Evolutionary conservation across 1,140 invertebrate genomes (phyloP).

Genomic region (Cydia strobilella): DNA sequence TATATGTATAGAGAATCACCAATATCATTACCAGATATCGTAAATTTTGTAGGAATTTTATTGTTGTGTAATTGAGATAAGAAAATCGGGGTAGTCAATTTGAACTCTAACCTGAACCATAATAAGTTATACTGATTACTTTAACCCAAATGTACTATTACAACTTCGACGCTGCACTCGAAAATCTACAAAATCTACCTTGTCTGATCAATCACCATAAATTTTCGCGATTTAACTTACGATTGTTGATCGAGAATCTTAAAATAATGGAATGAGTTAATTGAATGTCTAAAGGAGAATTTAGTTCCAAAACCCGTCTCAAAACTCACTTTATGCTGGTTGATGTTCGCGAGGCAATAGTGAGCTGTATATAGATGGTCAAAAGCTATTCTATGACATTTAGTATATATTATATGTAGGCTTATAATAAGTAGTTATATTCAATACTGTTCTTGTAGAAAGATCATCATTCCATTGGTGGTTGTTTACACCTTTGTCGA

Average conservation of each 20-base stretch:
- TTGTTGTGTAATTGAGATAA: not conserved
- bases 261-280: not conserved
- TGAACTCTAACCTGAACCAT: not conserved
- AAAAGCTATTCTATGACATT: conserved; percentile 43
- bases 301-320: not conserved
- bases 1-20: conserved; percentile 23
- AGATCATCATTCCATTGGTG: conserved; percentile 74
- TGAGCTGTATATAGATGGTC: conserved; percentile 55
- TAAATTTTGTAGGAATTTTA: not conserved
- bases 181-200: not conserved
- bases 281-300: not conserved
- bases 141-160: not conserved
- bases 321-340: conserved; percentile 43
- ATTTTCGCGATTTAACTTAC: not conserved
- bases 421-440: conserved; percentile 71
- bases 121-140: not conserved
- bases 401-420: conserved; percentile 53
- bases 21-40: not conserved
- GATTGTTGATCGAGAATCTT: not conserved
- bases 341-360: conserved; percentile 61
- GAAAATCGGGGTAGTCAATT: not conserved
- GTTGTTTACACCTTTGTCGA: conserved; percentile 49
- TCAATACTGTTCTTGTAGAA: conserved; percentile 77
- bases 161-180: not conserved
- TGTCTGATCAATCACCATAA: not conserved